Base-by-base conservation (phyloP, 2,797 vertebrate genomes). In the Myiotriccus ornatus region DNA sequence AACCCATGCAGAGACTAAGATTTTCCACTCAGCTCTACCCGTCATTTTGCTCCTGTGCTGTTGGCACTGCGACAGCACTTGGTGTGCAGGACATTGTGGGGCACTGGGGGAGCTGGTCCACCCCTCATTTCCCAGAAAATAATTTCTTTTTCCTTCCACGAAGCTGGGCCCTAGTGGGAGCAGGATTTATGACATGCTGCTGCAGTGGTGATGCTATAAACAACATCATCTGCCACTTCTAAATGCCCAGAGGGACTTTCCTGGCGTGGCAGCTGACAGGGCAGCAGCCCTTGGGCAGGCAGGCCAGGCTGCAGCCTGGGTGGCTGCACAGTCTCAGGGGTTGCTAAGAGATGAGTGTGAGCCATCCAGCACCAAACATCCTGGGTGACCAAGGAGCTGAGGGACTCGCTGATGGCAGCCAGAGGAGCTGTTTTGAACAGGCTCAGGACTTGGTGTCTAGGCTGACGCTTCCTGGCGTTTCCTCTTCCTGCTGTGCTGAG, bases 11-110 rank as follows among this genome's bases (percentile, higher is more conserved):
- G 81, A 47, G 25, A 90, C 60, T 79, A 64, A 94, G 64, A 89
- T 85, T 94, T 95, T 94, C 86, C 92, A 79, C 80, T 32, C 37
- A 34, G 69, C 20, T 44, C 74, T 74, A 64, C 57, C 62, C 91
- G 81, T 92, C 28, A 12, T 46, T 93, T 84, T 30, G 23, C 63
- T 76, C 43, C 83, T 30, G 2, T 27, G 65, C 10, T 59, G 60
- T 6, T 75, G 62, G 76, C 78, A 27, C 39, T 41, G 55, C 47
- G 47, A 7, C 62, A 81, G 80, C 28, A 55, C 47, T 41, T 14
- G 24, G 59, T 59, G 81, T 63, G 62, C 68, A 44, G 91, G 34
- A 70, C 60, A 25, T 32, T 11, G 1, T 4, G 60, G 53, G 52
- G 81, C 37, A 27, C 64, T 47, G 75, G 41, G 55, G 46, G 32